phyloP scores from a whole-genome alignment of 2,888 invertebrate species.

The Oegoconia quadripuncta region DNA sequence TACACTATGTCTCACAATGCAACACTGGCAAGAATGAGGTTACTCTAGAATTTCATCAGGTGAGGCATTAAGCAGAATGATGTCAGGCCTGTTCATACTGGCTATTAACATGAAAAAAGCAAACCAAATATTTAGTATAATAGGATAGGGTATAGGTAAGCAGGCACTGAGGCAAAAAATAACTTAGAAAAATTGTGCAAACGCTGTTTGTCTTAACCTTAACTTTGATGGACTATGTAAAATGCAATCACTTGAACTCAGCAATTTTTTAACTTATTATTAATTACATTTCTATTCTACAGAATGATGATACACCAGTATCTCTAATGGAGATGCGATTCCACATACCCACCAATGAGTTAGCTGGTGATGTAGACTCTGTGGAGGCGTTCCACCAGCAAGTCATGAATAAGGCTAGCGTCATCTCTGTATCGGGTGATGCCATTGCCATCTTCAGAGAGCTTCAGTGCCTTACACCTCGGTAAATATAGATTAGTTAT shows the following conservation, averaged over 20 bases:
- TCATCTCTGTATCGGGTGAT: slow-evolving; percentile 98
- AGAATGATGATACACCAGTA: slow-evolving; percentile 98
- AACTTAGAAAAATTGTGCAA: too few species aligned
- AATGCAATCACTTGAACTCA: too few species aligned
- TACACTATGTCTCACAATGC: slow-evolving; percentile 97
- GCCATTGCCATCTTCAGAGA: slow-evolving; percentile 98
- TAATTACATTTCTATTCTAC: slow-evolving; percentile 39
- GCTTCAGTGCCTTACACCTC: slow-evolving; percentile 98
- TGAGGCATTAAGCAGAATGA: slow-evolving; percentile 34
- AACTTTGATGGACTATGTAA: too few species aligned
- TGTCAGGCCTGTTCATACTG: background rate
- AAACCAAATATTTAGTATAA: too few species aligned
- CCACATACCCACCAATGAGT: slow-evolving; percentile 95
- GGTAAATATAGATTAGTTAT: slow-evolving; percentile 68
- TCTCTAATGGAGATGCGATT: slow-evolving; percentile 98
- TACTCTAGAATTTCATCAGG: slow-evolving; percentile 97
- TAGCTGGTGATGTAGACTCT: slow-evolving; percentile 92
- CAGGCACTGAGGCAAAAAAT: too few species aligned
- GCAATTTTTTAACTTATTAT: background rate
- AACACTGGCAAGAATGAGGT: slow-evolving; percentile 98
- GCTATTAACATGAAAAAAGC: background rate
- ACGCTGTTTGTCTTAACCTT: too few species aligned
- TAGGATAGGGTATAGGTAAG: too few species aligned
- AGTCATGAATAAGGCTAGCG: slow-evolving; percentile 98
- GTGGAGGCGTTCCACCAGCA: slow-evolving; percentile 98